phyloP scores from a whole-genome alignment of 2,113 vertebrate species.

The Aix galericulata region DNA sequence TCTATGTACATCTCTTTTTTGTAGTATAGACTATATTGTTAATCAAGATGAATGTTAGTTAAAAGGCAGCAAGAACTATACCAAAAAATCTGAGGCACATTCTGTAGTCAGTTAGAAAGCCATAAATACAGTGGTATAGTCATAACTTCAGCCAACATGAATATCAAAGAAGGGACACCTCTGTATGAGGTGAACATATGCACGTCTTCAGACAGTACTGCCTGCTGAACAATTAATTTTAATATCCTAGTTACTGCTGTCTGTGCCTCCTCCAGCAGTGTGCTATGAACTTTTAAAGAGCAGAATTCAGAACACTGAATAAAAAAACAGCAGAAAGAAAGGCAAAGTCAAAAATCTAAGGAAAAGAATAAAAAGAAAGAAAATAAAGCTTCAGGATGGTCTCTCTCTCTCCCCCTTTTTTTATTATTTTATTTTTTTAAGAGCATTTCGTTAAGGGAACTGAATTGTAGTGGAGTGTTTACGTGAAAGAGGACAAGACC shows the following conservation, averaged over 20 bases:
- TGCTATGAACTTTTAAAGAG: conserved; percentile 32
- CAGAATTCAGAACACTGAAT: not conserved
- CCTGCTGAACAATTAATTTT: not conserved
- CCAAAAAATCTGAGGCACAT: not conserved
- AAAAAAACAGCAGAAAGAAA: conserved; percentile 18
- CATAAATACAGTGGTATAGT: not conserved
- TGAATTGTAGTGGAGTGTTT: not conserved
- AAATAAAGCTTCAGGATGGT: not conserved
- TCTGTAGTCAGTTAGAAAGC: not conserved
- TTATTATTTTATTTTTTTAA: not conserved
- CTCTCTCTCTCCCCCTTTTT: no score
- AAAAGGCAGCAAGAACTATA: not conserved
- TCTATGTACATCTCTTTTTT: not conserved
- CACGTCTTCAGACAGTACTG: not conserved
- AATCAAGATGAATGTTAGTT: not conserved
- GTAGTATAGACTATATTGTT: not conserved
- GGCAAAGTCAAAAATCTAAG: not conserved
- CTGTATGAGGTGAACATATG: not conserved
- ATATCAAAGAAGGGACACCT: not conserved
- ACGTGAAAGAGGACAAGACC: not conserved
- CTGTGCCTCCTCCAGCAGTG: not conserved
- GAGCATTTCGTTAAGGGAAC: not conserved
- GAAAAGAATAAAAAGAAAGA: not conserved
- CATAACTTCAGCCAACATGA: not conserved
- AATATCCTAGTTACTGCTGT: not conserved